phyloP scores from a whole-genome alignment of 92 coral and sea anemone genomes.

The Palythoa grandis region DNA sequence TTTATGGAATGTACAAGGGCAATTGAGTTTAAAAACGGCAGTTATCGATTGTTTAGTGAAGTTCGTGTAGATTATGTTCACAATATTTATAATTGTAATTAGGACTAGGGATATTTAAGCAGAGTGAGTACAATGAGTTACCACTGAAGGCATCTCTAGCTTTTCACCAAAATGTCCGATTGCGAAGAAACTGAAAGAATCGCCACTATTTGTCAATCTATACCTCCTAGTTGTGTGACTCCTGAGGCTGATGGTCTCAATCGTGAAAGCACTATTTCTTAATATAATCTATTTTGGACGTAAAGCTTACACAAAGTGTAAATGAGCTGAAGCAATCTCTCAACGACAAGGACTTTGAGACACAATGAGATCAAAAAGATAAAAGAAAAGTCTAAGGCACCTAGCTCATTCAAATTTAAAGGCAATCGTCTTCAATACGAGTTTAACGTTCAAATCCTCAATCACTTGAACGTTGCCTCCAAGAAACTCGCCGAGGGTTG shows the following conservation, averaged over 20 bases:
- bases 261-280: not conserved
- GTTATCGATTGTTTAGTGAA: no score
- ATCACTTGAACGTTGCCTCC: conserved; percentile 14
- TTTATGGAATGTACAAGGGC: no score
- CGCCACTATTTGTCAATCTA: not conserved
- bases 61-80: no score
- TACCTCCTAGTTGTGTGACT: not conserved
- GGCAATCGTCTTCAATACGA: conserved; percentile 29
- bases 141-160: no score
- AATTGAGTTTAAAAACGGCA: no score
- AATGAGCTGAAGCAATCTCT: not conserved
- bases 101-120: no score
- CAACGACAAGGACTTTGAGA: not conserved
- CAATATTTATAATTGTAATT: no score
- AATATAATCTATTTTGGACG: not conserved
- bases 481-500: conserved; percentile 18
- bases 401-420: conserved; percentile 15
- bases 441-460: not conserved
- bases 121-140: no score
- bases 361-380: not conserved
- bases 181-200: not conserved
- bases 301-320: not conserved
- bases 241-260: not conserved
- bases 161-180: no score
- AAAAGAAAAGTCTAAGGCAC: conserved; percentile 22